Base-by-base conservation (phyloP, 2,888 invertebrate genomes). In the Cephus sareptanus region DNA sequence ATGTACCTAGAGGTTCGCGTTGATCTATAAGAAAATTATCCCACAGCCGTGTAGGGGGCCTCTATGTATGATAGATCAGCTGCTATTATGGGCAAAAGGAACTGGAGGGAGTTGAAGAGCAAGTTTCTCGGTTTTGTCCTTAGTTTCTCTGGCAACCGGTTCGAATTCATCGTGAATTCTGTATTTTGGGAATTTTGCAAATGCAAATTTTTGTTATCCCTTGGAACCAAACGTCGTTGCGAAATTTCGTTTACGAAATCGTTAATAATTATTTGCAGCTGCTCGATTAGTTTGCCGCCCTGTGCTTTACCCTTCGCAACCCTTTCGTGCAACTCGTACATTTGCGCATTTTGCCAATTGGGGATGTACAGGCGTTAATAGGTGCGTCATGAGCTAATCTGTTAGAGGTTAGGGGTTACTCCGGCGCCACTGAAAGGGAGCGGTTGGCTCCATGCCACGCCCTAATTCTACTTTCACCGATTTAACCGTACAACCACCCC, bases 381-480 rank as follows among this genome's bases (percentile, higher is more conserved):
- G 56, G 56, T 56, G 56, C 56, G 56, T 56, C 56, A 56, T 23
- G 23, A 23, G 56, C 56, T 56, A 56, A 56, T 56, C 56, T 56
- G 56, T 23, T 56, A 56, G 56, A 56, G 56, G 56, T 56, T 56
- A 56, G 56, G 56, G 56, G 56, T 56, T 56, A 56, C 56, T 23
- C 56, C 56, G 56, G 56, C 56, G 56, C 56, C 56, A 56, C 56
- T 9, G 56, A 56, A 80, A 81, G 83, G 85, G 84, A 82, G 85
- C 83, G 85, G 83, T 81, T 82, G 79, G 79, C 80, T 79, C 81
- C 78, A 79, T 79, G 87, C 87, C 87, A 87, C 87, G 83, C 87
- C 87, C 87, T 86, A 81, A 85, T 84, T 80, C 85, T 71, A n/a
- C 31, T 71, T 71, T 71, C 71, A 71, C 71, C 71, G 31, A 23